Conservation (phyloP, 2,888 invertebrate genomes). For the Hermaeophaga mercurialis region DNA sequence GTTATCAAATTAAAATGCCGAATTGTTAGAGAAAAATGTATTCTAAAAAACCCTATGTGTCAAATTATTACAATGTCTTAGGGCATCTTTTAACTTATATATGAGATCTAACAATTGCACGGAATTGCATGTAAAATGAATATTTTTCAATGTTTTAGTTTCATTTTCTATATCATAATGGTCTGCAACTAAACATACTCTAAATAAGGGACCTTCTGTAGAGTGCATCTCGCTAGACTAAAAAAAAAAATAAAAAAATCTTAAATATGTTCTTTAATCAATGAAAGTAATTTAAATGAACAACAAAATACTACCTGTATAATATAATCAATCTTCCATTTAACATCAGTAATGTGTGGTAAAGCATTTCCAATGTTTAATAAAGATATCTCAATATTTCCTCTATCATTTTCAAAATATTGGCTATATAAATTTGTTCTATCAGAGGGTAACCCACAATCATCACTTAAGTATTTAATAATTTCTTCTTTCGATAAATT, state of each 20-base stretch:
- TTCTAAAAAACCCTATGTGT: constrained; percentile 26
- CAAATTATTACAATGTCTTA: constrained; percentile 65
- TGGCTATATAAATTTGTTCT: constrained; percentile 44
- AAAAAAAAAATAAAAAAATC: constrained; percentile 35
- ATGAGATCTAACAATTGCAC: constrained; percentile 71
- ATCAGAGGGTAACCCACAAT: constrained; percentile 44
- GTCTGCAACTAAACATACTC: constrained; percentile 50
- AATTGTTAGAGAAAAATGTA: no score
- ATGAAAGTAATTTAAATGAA: neutral
- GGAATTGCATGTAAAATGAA: constrained; percentile 66
- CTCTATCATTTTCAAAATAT: constrained; percentile 47
- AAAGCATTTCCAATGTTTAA: constrained; percentile 54
- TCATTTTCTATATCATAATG: constrained; percentile 54
- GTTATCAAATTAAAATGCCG: no score
- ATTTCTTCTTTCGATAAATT: constrained; percentile 44
- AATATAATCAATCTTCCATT: constrained; percentile 66
- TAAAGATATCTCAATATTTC: constrained; percentile 47
- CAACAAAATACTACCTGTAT: constrained; percentile 49
- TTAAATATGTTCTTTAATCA: neutral
- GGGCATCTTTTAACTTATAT: constrained; percentile 69
- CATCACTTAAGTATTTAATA: constrained; percentile 41
- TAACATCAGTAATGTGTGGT: constrained; percentile 64
- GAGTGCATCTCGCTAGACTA: constrained; percentile 51
- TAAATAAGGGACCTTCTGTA: constrained; percentile 53
- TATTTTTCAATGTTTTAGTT: constrained; percentile 54